A percentile compares a stretch with the other conserved stretches of the same genome.
phyloP scores from a whole-genome alignment of 2,113 vertebrate genomes.

The Baryphthengus martii region DNA sequence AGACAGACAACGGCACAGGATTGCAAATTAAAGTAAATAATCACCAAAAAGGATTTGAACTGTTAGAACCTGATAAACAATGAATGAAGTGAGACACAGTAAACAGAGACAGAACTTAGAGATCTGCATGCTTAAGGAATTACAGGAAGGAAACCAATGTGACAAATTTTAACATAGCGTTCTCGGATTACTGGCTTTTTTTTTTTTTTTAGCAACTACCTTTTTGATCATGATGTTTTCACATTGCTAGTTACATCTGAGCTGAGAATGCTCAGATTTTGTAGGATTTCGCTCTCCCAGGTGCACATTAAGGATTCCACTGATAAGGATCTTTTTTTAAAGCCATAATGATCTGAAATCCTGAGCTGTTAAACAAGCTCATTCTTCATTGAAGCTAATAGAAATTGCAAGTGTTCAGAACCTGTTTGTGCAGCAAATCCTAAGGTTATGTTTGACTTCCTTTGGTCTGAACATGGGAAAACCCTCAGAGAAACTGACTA shows the following conservation, averaged over 20 bases:
- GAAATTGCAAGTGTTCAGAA: not conserved
- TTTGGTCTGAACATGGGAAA: not conserved
- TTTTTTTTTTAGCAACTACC: not conserved
- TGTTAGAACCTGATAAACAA: slow-evolving; percentile 18
- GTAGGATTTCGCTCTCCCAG: not conserved
- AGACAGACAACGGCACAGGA: not conserved
- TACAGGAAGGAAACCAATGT: not conserved
- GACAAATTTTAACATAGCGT: slow-evolving; percentile 16
- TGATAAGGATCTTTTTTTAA: not conserved
- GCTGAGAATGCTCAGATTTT: not conserved
- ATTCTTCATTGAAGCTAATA: not conserved
- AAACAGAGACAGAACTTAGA: slow-evolving; percentile 9
- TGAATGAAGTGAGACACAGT: not conserved
- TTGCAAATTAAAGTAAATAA: not conserved
- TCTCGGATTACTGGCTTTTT: not conserved
- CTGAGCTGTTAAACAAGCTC: not conserved
- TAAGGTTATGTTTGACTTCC: not conserved
- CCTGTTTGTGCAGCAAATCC: not conserved
- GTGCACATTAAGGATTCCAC: not conserved
- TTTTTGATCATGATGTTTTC: not conserved
- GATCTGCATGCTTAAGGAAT: not conserved
- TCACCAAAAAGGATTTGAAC: not conserved
- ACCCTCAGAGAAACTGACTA: not conserved
- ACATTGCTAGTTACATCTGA: not conserved
- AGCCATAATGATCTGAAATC: not conserved